Evolutionary conservation across 1,140 invertebrate genomes (phyloP).

Genomic region (Musca vetustissima): DNA sequence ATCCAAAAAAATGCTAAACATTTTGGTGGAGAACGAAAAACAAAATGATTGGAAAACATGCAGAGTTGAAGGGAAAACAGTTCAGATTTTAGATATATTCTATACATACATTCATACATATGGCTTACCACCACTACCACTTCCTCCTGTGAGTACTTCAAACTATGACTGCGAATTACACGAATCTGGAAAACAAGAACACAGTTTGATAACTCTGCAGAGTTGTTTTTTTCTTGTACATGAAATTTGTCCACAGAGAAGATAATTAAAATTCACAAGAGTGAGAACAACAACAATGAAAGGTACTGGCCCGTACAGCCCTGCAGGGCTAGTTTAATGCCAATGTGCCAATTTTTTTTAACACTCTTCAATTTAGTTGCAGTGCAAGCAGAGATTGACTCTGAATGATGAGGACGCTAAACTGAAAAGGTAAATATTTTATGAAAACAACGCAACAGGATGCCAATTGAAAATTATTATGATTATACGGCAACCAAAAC

Average conservation of each 20-base stretch:
- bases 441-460: constrained; percentile 55
- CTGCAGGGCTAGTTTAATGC: background rate
- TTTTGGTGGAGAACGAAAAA: background rate
- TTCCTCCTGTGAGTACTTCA: background rate
- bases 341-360: constrained; percentile 9
- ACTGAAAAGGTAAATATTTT: constrained; percentile 54
- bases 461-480: constrained; percentile 47
- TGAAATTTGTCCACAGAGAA: background rate
- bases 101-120: too few relatives aligned
- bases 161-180: background rate
- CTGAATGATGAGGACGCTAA: too few relatives aligned
- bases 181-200: background rate
- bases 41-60: too few relatives aligned
- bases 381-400: too few relatives aligned
- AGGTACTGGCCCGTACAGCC: background rate
- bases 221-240: background rate
- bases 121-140: constrained; percentile 3
- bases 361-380: constrained; percentile 16
- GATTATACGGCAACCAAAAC: too few relatives aligned
- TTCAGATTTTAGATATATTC: too few relatives aligned
- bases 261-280: constrained; percentile 14
- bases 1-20: background rate
- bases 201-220: constrained; percentile 19
- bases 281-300: background rate
- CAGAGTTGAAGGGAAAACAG: too few relatives aligned